Conservation (phyloP, 2,888 invertebrate genomes). For the Stomorhina lunata region DNA sequence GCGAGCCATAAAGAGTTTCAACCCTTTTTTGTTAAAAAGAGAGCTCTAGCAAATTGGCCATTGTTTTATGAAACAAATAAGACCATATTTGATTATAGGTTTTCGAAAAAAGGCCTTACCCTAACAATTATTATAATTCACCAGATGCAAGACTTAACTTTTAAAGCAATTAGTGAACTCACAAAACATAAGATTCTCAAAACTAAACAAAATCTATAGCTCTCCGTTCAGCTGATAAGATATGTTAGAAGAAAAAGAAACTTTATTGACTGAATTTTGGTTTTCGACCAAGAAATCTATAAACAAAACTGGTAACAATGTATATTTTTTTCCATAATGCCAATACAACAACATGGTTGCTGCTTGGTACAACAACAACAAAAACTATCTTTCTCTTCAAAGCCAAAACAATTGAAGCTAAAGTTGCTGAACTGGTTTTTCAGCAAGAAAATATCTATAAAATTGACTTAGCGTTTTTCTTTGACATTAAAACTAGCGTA, state of each 20-base stretch:
- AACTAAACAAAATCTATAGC: slow-evolving; percentile 1
- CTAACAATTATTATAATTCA: slow-evolving; percentile 61
- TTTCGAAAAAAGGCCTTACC: slow-evolving; percentile 46
- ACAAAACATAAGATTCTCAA: not conserved
- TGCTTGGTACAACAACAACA: no score
- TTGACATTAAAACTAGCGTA: slow-evolving; percentile 12
- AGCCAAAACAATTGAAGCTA: no score
- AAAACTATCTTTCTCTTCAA: no score
- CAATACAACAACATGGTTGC: no score
- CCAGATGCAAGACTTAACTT: not conserved
- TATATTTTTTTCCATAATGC: slow-evolving; percentile 16
- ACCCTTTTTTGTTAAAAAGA: no score
- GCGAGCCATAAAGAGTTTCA: no score
- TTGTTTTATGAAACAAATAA: slow-evolving; percentile 1
- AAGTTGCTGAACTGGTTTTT: slow-evolving; percentile 57
- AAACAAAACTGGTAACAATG: slow-evolving; percentile 34
- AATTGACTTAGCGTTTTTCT: slow-evolving; percentile 23
- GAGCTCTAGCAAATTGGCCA: no score
- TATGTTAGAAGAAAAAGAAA: not conserved
- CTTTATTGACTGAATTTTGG: not conserved
- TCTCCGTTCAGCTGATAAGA: slow-evolving; percentile 36
- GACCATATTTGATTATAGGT: slow-evolving; percentile 64
- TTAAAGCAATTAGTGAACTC: slow-evolving; percentile 36
- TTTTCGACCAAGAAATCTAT: slow-evolving; percentile 13
- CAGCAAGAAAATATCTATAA: slow-evolving; percentile 12